Percentiles rank a stretch among this genome's conserved stretches.
Conservation (phyloP, 2,113 vertebrate species). For the Ophthalmolycus amberensis region DNA sequence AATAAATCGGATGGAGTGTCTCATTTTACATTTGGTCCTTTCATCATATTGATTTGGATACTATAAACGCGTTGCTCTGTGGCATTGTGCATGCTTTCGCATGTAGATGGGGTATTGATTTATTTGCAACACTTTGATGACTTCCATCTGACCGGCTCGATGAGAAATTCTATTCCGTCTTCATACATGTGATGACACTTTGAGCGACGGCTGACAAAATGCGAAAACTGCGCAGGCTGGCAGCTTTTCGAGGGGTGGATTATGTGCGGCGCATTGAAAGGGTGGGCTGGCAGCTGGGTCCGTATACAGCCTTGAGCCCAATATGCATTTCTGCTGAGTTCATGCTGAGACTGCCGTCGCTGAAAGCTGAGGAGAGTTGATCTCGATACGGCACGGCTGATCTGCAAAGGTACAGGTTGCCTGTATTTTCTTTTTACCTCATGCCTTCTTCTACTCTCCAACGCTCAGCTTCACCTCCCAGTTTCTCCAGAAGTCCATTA, state of each 20-base stretch:
- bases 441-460: slow-evolving; percentile 34
- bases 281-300: not conserved
- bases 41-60: slow-evolving; percentile 74
- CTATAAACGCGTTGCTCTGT: slow-evolving; percentile 65
- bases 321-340: not conserved
- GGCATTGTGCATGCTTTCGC: slow-evolving; percentile 58
- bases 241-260: slow-evolving; percentile 9
- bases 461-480: slow-evolving; percentile 90
- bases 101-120: slow-evolving; percentile 77
- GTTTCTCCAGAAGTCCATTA: slow-evolving; percentile 91
- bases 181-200: slow-evolving; percentile 58
- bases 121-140: slow-evolving; percentile 71
- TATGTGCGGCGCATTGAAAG: not conserved
- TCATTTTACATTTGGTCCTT: slow-evolving; percentile 72
- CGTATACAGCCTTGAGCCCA: not conserved
- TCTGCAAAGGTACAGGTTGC: slow-evolving; percentile 33
- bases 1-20: slow-evolving; percentile 67
- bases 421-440: slow-evolving; percentile 32
- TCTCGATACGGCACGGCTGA: slow-evolving; percentile 30
- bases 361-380: slow-evolving; percentile 14
- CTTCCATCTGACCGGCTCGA: slow-evolving; percentile 61
- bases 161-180: slow-evolving; percentile 60
- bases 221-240: not conserved
- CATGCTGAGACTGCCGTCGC: not conserved
- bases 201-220: slow-evolving; percentile 9